Conservation (phyloP, 2,113 vertebrate genomes). For the Rhynchomys soricoides region DNA sequence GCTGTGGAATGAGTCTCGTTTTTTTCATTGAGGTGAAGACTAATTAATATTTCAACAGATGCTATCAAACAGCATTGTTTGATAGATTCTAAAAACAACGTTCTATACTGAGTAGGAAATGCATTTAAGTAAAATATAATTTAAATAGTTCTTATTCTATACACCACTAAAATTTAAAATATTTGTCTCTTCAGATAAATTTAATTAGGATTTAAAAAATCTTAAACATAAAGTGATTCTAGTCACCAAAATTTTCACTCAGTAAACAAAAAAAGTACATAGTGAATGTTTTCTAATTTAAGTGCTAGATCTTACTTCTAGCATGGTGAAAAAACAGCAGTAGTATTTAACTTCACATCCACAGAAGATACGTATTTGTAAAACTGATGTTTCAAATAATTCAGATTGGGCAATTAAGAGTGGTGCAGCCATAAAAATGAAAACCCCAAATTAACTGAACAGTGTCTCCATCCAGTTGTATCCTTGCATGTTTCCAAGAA, state of each 20-base stretch:
- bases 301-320: not conserved
- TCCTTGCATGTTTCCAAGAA: not conserved
- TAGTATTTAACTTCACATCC: not conserved
- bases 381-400: not conserved
- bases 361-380: not conserved
- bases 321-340: not conserved
- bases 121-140: not conserved
- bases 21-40: not conserved
- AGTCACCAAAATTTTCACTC: not conserved
- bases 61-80: not conserved
- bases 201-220: not conserved
- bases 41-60: not conserved
- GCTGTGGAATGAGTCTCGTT: not conserved
- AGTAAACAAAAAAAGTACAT: not conserved
- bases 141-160: not conserved
- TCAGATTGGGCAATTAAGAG: not conserved
- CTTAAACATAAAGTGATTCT: not conserved
- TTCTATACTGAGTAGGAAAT: not conserved
- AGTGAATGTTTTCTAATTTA: not conserved
- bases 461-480: not conserved
- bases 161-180: not conserved
- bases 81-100: not conserved
- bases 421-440: not conserved
- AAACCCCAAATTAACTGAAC: not conserved
- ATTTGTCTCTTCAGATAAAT: not conserved